Percentiles rank a stretch among this genome's conserved stretches.
phyloP scores from a whole-genome alignment of 2,113 vertebrate species.

The Salminus brasiliensis region DNA sequence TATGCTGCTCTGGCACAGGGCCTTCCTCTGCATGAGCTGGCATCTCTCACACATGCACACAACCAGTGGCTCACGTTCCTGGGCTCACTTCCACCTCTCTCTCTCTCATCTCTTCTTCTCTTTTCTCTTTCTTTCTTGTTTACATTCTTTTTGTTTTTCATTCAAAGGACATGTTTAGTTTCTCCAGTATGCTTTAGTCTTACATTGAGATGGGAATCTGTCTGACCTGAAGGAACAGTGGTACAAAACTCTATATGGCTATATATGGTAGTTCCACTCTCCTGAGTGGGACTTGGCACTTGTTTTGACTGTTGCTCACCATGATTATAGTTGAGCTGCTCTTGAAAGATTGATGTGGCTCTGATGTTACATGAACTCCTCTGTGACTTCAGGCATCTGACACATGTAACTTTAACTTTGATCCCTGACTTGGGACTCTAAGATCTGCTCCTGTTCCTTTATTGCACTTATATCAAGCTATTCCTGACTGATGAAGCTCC shows the following conservation, averaged over 20 bases:
- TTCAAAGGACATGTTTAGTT: background rate
- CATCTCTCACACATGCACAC: background rate
- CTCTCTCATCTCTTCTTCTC: background rate
- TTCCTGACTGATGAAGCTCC: conserved; percentile 21
- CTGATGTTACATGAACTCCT: background rate
- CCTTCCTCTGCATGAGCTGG: background rate
- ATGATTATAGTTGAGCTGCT: background rate
- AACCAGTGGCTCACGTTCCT: conserved; percentile 10
- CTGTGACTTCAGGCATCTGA: background rate
- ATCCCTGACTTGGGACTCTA: background rate
- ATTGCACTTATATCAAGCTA: background rate
- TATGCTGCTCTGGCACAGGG: conserved; percentile 32
- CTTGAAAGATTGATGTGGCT: background rate
- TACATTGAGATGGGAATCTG: background rate
- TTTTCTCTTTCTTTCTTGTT: background rate
- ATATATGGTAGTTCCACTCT: background rate
- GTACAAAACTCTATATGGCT: background rate
- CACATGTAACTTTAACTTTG: too few relatives aligned
- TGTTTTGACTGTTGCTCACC: background rate
- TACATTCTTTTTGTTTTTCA: background rate
- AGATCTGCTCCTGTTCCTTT: background rate
- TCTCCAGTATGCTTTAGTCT: background rate
- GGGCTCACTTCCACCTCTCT: conserved; percentile 1
- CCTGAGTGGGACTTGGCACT: background rate
- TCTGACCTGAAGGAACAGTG: background rate